Percentiles rank a stretch among this genome's conserved stretches.
These are phyloP conservation scores for Tromatobia lineatoria DNA, from an alignment of 2,888 invertebrate species.

Conservation along the genomic window DNA sequence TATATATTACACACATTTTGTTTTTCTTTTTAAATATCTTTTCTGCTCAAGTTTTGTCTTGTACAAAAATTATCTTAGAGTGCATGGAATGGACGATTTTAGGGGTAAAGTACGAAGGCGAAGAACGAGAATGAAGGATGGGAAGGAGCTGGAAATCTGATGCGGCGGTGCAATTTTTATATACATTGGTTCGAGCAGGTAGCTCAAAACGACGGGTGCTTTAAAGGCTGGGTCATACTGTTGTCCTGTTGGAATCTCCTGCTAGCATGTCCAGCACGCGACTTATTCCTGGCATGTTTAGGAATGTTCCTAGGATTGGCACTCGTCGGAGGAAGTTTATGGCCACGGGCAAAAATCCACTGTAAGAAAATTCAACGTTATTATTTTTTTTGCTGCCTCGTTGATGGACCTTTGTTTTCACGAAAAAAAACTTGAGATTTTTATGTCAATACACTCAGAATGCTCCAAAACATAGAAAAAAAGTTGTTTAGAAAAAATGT, in stretches of 20 bases:
- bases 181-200: constrained; percentile 72
- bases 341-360: constrained; percentile 98
- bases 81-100: constrained; percentile 64
- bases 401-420: too few species aligned
- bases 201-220: constrained; percentile 26
- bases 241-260: constrained; percentile 93
- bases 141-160: constrained; percentile 45
- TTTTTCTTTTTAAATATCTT: constrained; percentile 41
- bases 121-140: constrained; percentile 24
- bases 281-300: constrained; percentile 96
- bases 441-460: too few species aligned
- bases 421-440: too few species aligned
- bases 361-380: constrained; percentile 85
- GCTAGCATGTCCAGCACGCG: constrained; percentile 93
- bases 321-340: constrained; percentile 97
- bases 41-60: constrained; percentile 52
- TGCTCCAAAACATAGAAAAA: too few species aligned
- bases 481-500: too few species aligned
- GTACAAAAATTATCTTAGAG: constrained; percentile 64
- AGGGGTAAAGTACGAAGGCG: constrained; percentile 26
- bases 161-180: constrained; percentile 69
- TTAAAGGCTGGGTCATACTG: constrained; percentile 88
- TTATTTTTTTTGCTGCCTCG: neutral
- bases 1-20: constrained; percentile 65
- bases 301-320: constrained; percentile 95